These are phyloP conservation scores for Phyllostomus discolor DNA, from an alignment of 2,113 vertebrate species.

Conservation along the genomic window DNA sequence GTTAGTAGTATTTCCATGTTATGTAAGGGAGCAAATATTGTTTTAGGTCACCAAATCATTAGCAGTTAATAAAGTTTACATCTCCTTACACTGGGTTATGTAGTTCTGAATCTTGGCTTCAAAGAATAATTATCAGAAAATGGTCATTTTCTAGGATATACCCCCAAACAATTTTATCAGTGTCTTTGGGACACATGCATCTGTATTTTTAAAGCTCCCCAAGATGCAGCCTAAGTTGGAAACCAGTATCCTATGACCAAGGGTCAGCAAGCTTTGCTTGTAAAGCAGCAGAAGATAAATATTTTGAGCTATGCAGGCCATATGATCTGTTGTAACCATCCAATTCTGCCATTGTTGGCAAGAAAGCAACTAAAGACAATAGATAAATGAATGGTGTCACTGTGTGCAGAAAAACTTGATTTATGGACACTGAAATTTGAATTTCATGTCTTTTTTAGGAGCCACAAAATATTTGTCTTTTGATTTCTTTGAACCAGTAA, in stretches of 20 bases:
- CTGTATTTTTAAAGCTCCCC: neutral
- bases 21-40: neutral
- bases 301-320: neutral
- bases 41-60: neutral
- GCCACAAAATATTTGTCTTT: conserved; percentile 15
- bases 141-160: neutral
- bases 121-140: conserved; percentile 25
- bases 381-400: neutral
- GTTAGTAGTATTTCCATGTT: neutral
- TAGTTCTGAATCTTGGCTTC: neutral
- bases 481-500: neutral
- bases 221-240: neutral
- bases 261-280: neutral
- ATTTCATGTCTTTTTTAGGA: neutral
- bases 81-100: neutral
- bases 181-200: neutral
- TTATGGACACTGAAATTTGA: conserved; percentile 22
- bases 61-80: neutral
- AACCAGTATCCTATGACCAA: neutral
- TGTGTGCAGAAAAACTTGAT: neutral
- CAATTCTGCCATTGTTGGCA: neutral
- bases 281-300: neutral
- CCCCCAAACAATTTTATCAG: neutral
- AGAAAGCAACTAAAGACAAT: neutral
- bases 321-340: neutral